Base-by-base conservation (phyloP, 1,140 invertebrate species). In the Pachypeltis micranthus region DNA sequence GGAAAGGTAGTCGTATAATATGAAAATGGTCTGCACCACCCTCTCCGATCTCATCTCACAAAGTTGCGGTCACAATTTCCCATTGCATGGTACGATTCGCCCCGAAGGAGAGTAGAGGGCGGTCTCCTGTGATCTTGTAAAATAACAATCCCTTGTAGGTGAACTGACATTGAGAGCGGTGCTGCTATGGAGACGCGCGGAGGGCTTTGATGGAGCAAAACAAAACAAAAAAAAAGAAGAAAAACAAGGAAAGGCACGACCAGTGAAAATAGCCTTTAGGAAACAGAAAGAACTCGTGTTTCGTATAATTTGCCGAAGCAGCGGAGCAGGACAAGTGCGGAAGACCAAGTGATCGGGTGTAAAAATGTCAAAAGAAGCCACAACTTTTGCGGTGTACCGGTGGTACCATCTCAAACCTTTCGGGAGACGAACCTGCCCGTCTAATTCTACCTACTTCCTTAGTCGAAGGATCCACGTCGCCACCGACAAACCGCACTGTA, bases 71-170 rank as follows among this genome's bases (percentile, higher is more conserved):
- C 26, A 56, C 54, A 23, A 56, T 56, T 56, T 26, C 54, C 26
- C 26, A 56, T 56, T 56, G 54, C 54, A 56, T 25, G 54, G 19
- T 56, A 56, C 26, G 54, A 56, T 56, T 56, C 54, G 26, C 54
- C 26, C 54, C 54, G 54, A 4, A 56, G 26, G 16, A 56, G 54
- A 56, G 25, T 25, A 16, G 54, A 25, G 19, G 54, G 54, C 54
- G 54, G 26, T 25, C 26, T 56, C 54, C n/a, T 39, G 34, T 24
- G 54, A 56, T 56, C 54, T 56, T 56, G 26, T 23, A 26, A 56
- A 16, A 56, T n/a, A n/a, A n/a, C n/a, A n/a, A n/a, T n/a, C n/a
- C n/a, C n/a, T n/a, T n/a, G n/a, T n/a, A n/a, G n/a, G n/a, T n/a
- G n/a, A n/a, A n/a, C n/a, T n/a, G n/a, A n/a, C n/a, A n/a, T n/a